phyloP scores from a whole-genome alignment of 2,113 vertebrate species.

The Calyptommatus sinebrachiatus region DNA sequence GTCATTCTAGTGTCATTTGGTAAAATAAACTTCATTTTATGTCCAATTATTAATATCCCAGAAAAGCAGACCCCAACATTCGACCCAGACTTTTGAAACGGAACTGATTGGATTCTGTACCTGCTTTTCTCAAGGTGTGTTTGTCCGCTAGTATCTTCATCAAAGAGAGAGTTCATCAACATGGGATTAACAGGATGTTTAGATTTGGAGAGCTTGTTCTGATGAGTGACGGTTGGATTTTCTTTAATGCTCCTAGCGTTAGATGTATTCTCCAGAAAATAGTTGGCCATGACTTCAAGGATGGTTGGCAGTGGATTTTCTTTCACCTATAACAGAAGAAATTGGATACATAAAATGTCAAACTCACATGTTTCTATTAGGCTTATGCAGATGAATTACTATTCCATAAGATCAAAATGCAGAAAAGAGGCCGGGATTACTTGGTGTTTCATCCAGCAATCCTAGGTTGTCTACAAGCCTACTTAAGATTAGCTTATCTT shows the following conservation, averaged over 20 bases:
- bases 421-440: no score
- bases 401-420: no score
- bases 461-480: no score
- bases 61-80: no score
- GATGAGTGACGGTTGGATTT: background rate
- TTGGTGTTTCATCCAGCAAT: no score
- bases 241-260: constrained; percentile 20
- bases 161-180: background rate
- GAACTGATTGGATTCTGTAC: background rate
- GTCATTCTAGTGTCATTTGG: no score
- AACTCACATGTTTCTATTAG: no score
- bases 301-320: constrained; percentile 84
- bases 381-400: no score
- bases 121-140: background rate
- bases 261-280: constrained; percentile 75
- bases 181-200: background rate
- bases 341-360: background rate
- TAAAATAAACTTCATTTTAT: no score
- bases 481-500: no score
- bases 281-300: constrained; percentile 88
- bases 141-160: background rate
- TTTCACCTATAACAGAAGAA: constrained; percentile 57
- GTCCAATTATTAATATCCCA: no score
- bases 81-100: background rate
- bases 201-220: background rate